These are phyloP conservation scores for Harlomillsia oculata DNA, from an alignment of 1,140 invertebrate species.

Conservation along the genomic window DNA sequence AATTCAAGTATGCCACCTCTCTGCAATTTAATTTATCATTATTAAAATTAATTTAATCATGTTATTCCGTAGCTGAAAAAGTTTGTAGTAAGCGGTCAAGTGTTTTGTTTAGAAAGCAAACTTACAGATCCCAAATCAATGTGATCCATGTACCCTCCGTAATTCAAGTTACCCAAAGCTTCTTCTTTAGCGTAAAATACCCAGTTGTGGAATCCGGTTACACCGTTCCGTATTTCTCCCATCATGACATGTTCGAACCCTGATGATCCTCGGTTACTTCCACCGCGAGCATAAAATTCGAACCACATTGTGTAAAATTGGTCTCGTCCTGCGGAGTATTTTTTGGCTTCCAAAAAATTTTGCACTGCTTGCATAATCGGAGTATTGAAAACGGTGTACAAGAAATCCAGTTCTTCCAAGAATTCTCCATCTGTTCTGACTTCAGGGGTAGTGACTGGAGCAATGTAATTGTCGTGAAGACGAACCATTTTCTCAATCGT, in stretches of 20 bases:
- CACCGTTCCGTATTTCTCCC: conserved; percentile 40
- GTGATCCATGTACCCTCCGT: conserved; percentile 11
- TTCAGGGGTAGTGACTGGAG: conserved; percentile 39
- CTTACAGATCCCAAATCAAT: conserved; percentile 7
- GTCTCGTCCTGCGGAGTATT: conserved; percentile 29
- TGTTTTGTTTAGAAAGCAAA: too few relatives aligned
- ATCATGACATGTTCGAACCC: conserved; percentile 45
- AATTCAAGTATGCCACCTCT: conserved; percentile 65
- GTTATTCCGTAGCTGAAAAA: too few relatives aligned
- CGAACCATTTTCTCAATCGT: conserved; percentile 24
- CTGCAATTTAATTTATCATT: conserved; percentile 44
- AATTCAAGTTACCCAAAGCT: conserved; percentile 14
- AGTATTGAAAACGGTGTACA: conserved; percentile 44
- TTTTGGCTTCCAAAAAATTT: conserved; percentile 40
- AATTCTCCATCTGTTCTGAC: conserved; percentile 41
- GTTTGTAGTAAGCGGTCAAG: too few relatives aligned
- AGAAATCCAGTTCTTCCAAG: conserved; percentile 42
- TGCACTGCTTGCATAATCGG: conserved; percentile 44
- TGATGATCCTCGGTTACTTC: conserved; percentile 34
- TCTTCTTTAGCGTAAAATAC: conserved; percentile 40
- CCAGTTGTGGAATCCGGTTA: conserved; percentile 45
- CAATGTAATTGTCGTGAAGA: conserved; percentile 35
- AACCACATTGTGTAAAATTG: conserved; percentile 35
- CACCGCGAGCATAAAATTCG: conserved; percentile 22
- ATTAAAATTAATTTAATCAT: too few relatives aligned